These are phyloP conservation scores for Apodemia mormo DNA, from an alignment of 2,888 invertebrate species.

Conservation along the genomic window DNA sequence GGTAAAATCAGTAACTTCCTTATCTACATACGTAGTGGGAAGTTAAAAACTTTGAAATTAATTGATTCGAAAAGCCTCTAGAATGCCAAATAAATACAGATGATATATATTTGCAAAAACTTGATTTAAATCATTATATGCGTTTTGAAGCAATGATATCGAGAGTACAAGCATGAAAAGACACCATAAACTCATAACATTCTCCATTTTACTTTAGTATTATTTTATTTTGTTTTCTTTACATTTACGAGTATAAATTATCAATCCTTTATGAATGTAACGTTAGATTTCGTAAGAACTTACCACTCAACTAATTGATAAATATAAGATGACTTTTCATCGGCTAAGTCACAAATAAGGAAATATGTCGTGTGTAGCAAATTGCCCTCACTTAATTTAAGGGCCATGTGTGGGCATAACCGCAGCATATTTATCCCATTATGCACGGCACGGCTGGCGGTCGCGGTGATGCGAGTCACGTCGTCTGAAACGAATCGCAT, in stretches of 20 bases:
- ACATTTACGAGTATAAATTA: too few relatives aligned
- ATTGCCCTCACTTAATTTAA: constrained; percentile 77
- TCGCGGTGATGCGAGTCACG: constrained; percentile 79
- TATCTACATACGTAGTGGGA: too few relatives aligned
- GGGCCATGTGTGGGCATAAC: constrained; percentile 78
- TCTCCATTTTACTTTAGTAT: background rate
- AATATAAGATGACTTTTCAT: constrained; percentile 44
- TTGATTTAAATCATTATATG: too few relatives aligned
- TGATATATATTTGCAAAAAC: too few relatives aligned
- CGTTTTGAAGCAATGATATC: too few relatives aligned
- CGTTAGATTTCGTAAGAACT: constrained; percentile 45
- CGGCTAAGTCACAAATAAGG: constrained; percentile 66
- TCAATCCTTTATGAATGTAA: background rate
- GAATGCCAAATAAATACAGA: too few relatives aligned
- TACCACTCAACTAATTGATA: constrained; percentile 42
- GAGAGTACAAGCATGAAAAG: too few relatives aligned
- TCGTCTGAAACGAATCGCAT: constrained; percentile 81
- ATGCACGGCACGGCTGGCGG: constrained; percentile 68
- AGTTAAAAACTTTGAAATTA: too few relatives aligned
- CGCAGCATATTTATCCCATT: constrained; percentile 81
- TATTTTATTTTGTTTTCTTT: too few relatives aligned
- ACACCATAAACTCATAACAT: too few relatives aligned
- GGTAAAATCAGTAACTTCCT: too few relatives aligned
- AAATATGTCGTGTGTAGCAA: constrained; percentile 71
- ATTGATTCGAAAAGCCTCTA: too few relatives aligned